A percentile compares a stretch with the other conserved stretches of the same genome.
Evolutionary conservation across 2,888 invertebrate genomes (phyloP).

Genomic region (Lasioglossum leucozonium): DNA sequence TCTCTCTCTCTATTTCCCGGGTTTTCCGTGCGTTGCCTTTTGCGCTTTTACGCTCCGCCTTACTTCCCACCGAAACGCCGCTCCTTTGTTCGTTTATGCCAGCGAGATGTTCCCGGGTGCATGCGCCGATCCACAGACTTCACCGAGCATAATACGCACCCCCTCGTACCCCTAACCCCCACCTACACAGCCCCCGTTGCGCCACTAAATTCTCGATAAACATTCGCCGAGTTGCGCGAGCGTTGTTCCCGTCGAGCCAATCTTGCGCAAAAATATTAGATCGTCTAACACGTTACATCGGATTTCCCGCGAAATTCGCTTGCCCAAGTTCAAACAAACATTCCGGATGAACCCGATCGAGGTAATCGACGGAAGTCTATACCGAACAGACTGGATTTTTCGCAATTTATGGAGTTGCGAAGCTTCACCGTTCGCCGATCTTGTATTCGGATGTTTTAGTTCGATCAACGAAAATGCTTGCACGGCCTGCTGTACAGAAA

Average conservation of each 20-base stretch:
- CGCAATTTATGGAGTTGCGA: neutral
- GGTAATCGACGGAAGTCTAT: neutral
- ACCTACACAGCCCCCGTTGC: neutral
- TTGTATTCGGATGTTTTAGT: no score
- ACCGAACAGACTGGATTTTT: neutral
- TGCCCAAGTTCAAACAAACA: neutral
- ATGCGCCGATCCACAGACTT: constrained; percentile 37
- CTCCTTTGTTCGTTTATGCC: constrained; percentile 28
- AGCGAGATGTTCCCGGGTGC: constrained; percentile 22
- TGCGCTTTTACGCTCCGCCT: neutral
- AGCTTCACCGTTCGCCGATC: neutral
- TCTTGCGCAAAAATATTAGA: neutral
- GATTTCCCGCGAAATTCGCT: neutral
- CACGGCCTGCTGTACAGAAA: no score
- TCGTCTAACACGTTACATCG: neutral
- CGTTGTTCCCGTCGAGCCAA: neutral
- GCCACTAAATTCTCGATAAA: constrained; percentile 43
- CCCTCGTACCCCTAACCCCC: neutral
- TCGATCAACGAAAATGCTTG: no score
- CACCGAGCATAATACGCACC: constrained; percentile 20
- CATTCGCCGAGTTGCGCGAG: constrained; percentile 4
- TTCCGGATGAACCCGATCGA: neutral
- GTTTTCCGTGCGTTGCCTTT: neutral
- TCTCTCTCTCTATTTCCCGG: neutral
- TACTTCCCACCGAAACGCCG: constrained; percentile 11